phyloP scores from a whole-genome alignment of 2,797 vertebrate genomes.

The Oryzias dopingdopingensis region DNA sequence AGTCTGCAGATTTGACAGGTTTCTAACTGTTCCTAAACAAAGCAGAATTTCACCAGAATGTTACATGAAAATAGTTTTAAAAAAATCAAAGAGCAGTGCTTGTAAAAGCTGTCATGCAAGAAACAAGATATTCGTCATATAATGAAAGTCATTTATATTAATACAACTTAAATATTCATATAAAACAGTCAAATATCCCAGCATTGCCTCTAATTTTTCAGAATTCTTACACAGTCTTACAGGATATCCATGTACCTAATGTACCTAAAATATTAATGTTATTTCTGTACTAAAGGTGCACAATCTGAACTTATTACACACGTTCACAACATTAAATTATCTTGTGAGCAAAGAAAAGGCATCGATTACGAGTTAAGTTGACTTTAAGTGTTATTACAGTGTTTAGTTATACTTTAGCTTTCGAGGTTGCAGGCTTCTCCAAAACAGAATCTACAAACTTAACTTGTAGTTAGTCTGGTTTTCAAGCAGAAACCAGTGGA shows the following conservation, averaged over 20 bases:
- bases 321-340: not conserved
- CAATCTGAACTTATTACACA: not conserved
- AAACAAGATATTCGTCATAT: constrained; percentile 4
- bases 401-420: no score
- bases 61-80: not conserved
- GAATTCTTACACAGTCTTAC: not conserved
- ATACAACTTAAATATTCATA: constrained; percentile 2
- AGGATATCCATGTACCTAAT: constrained; percentile 5
- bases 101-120: not conserved
- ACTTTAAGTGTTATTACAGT: no score
- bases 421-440: no score
- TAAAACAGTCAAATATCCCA: not conserved
- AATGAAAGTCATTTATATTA: constrained; percentile 12
- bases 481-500: constrained; percentile 1
- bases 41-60: no score
- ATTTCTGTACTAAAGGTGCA: constrained; percentile 9
- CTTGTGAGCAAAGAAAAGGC: not conserved
- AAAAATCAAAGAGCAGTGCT: not conserved
- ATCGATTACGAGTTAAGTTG: not conserved
- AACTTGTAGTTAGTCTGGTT: not conserved
- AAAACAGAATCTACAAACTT: no score
- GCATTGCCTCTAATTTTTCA: no score
- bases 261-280: not conserved
- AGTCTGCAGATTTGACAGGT: not conserved
- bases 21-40: not conserved